Evolutionary conservation across 1,140 invertebrate genomes (phyloP).

Genomic region (Ceratitis capitata): DNA sequence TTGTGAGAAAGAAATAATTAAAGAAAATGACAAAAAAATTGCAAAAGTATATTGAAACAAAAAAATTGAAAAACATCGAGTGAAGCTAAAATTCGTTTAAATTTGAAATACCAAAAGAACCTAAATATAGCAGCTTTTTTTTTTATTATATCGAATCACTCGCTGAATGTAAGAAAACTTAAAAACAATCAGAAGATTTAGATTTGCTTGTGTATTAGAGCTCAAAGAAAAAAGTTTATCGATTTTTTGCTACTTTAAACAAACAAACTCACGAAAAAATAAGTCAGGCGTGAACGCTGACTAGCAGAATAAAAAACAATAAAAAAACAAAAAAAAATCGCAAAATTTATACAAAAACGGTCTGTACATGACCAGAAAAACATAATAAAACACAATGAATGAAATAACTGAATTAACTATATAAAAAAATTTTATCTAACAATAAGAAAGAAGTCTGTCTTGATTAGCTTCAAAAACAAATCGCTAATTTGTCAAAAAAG

Average conservation of each 20-base stretch:
- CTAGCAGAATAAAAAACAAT: background rate
- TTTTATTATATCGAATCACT: background rate
- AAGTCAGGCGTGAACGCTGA: background rate
- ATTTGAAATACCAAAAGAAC: background rate
- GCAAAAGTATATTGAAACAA: slow-evolving; percentile 1
- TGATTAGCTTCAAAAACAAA: background rate
- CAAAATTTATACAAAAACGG: slow-evolving; percentile 24
- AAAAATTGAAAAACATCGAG: slow-evolving; percentile 16
- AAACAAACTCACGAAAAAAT: background rate
- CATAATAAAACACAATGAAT: background rate
- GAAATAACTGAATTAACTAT: slow-evolving; percentile 12
- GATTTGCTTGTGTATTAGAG: slow-evolving; percentile 2
- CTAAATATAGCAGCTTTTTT: background rate
- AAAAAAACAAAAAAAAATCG: slow-evolving; percentile 29
- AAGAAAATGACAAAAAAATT: slow-evolving; percentile 26
- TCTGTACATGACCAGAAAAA: background rate
- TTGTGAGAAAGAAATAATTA: background rate
- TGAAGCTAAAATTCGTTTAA: background rate
- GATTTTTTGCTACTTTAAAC: slow-evolving; percentile 36
- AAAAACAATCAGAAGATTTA: background rate
- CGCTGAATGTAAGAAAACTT: slow-evolving; percentile 16
- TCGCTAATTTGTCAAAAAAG: too few species aligned
- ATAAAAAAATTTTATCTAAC: background rate
- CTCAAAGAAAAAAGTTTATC: background rate
- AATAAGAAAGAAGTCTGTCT: background rate